phyloP scores from a whole-genome alignment of 2,113 vertebrate species.

The Pseudorasbora parva region DNA sequence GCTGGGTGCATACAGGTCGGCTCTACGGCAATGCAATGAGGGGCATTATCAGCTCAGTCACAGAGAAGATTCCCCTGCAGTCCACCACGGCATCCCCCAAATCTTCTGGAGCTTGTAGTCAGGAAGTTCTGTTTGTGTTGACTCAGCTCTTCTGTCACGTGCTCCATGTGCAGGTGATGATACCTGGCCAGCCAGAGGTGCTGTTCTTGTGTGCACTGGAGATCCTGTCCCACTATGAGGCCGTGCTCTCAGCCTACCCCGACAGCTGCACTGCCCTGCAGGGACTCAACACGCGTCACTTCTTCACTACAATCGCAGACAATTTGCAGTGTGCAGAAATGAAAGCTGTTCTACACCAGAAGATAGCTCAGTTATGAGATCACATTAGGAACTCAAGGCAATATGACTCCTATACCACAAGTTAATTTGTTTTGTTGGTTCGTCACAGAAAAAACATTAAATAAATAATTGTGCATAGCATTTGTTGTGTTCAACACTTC shows the following conservation, averaged over 20 bases:
- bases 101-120: conserved; percentile 56
- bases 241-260: conserved; percentile 70
- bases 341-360: conserved; percentile 87
- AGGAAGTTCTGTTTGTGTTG: conserved; percentile 87
- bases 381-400: background rate
- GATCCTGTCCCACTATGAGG: conserved; percentile 85
- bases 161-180: conserved; percentile 92
- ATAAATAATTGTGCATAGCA: conserved; percentile 6
- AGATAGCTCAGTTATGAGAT: conserved; percentile 85
- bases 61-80: conserved; percentile 55
- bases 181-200: conserved; percentile 77
- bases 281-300: conserved; percentile 84
- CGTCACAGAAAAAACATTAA: conserved; percentile 1
- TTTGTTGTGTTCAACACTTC: background rate
- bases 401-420: background rate
- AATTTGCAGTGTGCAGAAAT: conserved; percentile 79
- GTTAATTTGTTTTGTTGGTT: background rate
- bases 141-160: conserved; percentile 93
- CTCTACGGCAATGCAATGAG: conserved; percentile 83
- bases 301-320: conserved; percentile 84
- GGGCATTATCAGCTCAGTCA: conserved; percentile 75
- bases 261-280: conserved; percentile 77
- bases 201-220: conserved; percentile 87
- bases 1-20: conserved; percentile 82
- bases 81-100: background rate